Base-by-base conservation (phyloP, 1,140 invertebrate genomes). In the Bombus fervidus region DNA sequence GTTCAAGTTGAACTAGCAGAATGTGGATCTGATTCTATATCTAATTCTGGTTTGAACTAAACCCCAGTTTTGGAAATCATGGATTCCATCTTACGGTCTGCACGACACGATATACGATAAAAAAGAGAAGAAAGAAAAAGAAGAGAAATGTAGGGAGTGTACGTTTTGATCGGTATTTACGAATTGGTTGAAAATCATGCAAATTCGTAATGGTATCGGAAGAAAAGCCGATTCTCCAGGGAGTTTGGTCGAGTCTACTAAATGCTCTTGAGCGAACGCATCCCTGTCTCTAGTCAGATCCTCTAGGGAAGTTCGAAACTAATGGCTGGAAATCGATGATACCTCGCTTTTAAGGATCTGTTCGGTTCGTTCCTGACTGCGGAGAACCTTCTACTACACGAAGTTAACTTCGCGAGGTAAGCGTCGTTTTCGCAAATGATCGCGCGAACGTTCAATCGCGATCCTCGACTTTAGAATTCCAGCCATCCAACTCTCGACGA, bases 251-350 rank as follows among this genome's bases (percentile, higher is more conserved):
- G 66, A 78, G 53, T 83, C 71, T 86, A 22, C 57, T 73, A 81
- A 86, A 86, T 64, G 80, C 64, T 69, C 80, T 59, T 28, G 78
- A 81, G 22, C 62, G 69, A 74, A 72, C 13, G 25, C 41, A 47
- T 31, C 47, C 41, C 69, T 66, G 77, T 81, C 69, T 81, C 78
- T 43, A 73, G 57, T 74, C 57, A 81, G 78, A 78, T 83, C 41
- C 64, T 28, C 18, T 10, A 15, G 31, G 25, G n/a, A 85, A 87
- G 75, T 73, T 84, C 39, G 53, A 85, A 79, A 87, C 86, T 87
- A 87, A 87, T 84, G 86, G 75, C 31, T 76, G 37, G 37, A 72
- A 57, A 39, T 85, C 86, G 82, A 87, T 79, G 86, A 87, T 83
- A 68, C 81, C 77, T 72, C 74, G 57, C 68, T 83, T 86, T 83